These are phyloP conservation scores for Biston stratarius DNA, from an alignment of 2,888 invertebrate genomes.

Conservation along the genomic window DNA sequence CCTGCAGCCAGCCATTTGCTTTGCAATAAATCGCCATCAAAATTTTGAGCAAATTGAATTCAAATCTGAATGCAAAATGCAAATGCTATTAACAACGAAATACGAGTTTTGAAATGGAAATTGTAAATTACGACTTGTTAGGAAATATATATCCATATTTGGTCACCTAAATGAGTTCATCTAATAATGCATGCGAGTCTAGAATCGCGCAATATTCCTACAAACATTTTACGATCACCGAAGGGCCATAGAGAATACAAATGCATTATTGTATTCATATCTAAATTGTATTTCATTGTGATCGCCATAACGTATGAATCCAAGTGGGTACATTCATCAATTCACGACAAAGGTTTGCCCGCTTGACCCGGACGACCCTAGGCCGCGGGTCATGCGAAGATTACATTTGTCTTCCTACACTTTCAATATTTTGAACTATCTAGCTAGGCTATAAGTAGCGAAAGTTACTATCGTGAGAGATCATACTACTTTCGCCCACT, in stretches of 20 bases:
- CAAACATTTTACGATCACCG: slow-evolving; percentile 14
- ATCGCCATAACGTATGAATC: slow-evolving; percentile 13
- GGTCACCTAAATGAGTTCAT: slow-evolving; percentile 4
- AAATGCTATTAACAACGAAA: too few species aligned
- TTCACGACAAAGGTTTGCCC: slow-evolving; percentile 17
- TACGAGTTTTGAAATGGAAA: background rate
- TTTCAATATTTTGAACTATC: slow-evolving; percentile 39
- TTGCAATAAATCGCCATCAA: background rate
- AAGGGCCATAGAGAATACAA: slow-evolving; percentile 11
- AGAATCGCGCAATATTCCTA: slow-evolving; percentile 2
- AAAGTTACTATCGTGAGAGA: slow-evolving; percentile 46
- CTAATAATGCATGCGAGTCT: background rate
- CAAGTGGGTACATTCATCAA: slow-evolving; percentile 27
- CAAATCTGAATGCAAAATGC: background rate
- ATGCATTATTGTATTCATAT: slow-evolving; percentile 14
- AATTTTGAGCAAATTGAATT: background rate
- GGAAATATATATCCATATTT: slow-evolving; percentile 1
- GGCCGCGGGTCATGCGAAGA: slow-evolving; percentile 40
- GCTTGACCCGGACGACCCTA: slow-evolving; percentile 30
- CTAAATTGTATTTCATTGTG: slow-evolving; percentile 1
- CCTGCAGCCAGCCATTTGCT: background rate
- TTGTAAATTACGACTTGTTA: background rate
- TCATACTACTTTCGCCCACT: slow-evolving; percentile 39
- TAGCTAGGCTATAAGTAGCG: slow-evolving; percentile 28
- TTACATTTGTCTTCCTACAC: slow-evolving; percentile 42